Percentiles rank a stretch among this genome's conserved stretches.
These are phyloP conservation scores for Larimichthys polyactis DNA, from an alignment of 2,113 vertebrate species.

Conservation along the genomic window DNA sequence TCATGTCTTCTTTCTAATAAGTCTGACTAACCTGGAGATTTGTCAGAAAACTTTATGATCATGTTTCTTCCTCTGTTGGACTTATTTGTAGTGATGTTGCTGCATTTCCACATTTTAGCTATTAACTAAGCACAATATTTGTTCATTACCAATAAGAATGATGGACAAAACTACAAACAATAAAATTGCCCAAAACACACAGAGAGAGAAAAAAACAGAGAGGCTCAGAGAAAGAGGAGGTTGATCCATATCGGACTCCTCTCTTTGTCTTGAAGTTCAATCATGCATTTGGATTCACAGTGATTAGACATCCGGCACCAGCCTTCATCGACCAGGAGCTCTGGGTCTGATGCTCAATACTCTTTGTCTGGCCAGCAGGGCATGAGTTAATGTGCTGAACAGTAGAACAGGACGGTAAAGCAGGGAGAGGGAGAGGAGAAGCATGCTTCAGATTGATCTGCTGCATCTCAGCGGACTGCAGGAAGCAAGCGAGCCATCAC, in stretches of 20 bases:
- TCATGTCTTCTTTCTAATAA: neutral
- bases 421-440: conserved; percentile 35
- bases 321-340: conserved; percentile 65
- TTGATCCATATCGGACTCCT: conserved; percentile 52
- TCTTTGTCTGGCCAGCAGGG: conserved; percentile 62
- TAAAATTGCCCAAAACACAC: neutral
- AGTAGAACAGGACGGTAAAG: conserved; percentile 38
- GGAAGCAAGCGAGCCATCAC: conserved; percentile 50
- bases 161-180: neutral
- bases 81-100: neutral
- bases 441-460: conserved; percentile 68
- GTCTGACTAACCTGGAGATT: neutral
- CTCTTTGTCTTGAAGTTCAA: conserved; percentile 67
- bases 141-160: neutral
- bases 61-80: neutral
- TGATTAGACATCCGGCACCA: conserved; percentile 70
- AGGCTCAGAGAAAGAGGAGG: conserved; percentile 17
- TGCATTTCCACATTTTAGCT: neutral
- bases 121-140: neutral
- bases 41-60: neutral
- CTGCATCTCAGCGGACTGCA: conserved; percentile 57
- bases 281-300: conserved; percentile 57
- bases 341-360: conserved; percentile 60
- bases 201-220: neutral
- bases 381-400: conserved; percentile 67